A percentile compares a stretch with the other conserved stretches of the same genome.
Evolutionary conservation across 2,113 vertebrate species (phyloP).

Genomic region (Bufo bufo): DNA sequence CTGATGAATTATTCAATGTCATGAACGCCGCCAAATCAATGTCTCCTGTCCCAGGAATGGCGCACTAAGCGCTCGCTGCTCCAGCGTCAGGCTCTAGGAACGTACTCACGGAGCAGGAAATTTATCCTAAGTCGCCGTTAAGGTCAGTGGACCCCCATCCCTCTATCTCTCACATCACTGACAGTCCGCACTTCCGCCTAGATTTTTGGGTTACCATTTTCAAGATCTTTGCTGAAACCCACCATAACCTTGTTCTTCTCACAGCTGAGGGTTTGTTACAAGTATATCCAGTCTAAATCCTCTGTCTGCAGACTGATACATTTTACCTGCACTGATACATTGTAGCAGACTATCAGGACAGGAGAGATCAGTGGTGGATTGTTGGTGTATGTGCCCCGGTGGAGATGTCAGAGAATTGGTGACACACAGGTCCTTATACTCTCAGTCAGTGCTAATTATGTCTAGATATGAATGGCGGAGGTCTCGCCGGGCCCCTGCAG

Average conservation of each 20-base stretch:
- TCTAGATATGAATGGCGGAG: too few species aligned
- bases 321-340: too few species aligned
- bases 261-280: neutral
- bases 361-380: too few species aligned
- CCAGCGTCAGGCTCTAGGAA: neutral
- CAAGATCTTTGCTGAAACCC: neutral
- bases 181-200: neutral
- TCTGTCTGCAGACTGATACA: too few species aligned
- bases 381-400: too few species aligned
- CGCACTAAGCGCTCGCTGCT: neutral
- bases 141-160: neutral
- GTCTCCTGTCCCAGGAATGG: neutral
- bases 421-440: too few species aligned
- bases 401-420: too few species aligned
- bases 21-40: conserved; percentile 12
- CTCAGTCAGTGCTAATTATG: too few species aligned
- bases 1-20: conserved; percentile 35
- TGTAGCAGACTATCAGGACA: too few species aligned
- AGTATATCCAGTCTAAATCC: neutral
- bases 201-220: neutral
- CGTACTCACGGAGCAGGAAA: neutral
- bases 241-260: neutral
- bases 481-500: too few species aligned
- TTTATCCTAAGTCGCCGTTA: neutral
- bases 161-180: conserved; percentile 44